These are phyloP conservation scores for Ceratina calcarata DNA, from an alignment of 1,140 invertebrate genomes.

Conservation along the genomic window DNA sequence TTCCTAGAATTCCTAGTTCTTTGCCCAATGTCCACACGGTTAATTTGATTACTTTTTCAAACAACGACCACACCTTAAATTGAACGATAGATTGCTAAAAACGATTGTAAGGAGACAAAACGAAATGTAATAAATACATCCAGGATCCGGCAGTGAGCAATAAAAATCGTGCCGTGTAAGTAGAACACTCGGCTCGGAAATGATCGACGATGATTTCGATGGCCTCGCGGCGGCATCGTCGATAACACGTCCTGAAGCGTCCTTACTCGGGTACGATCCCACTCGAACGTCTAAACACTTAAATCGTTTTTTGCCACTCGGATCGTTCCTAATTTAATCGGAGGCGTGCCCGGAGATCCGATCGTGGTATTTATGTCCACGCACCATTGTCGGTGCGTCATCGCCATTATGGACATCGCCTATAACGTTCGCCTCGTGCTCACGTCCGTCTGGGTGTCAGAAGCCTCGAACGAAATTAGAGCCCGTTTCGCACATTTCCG, in stretches of 20 bases:
- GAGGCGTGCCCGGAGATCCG: conserved; percentile 61
- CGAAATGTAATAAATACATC: neutral
- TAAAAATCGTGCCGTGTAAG: neutral
- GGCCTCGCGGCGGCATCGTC: neutral
- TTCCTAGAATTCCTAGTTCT: neutral
- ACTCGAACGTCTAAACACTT: conserved; percentile 56
- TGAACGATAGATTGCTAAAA: neutral
- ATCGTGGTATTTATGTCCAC: conserved; percentile 66
- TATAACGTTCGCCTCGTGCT: conserved; percentile 49
- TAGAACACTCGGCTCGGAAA: neutral
- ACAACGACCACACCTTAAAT: neutral
- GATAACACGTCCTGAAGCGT: conserved; percentile 22
- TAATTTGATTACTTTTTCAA: neutral
- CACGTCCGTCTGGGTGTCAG: conserved; percentile 54
- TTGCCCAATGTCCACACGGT: neutral
- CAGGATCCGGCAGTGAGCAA: too few species aligned
- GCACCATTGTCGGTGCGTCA: conserved; percentile 62
- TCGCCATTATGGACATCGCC: conserved; percentile 57
- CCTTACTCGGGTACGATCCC: conserved; percentile 29
- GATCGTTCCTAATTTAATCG: conserved; percentile 64
- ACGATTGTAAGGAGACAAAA: neutral
- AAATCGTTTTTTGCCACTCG: conserved; percentile 55
- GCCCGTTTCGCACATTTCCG: conserved; percentile 26
- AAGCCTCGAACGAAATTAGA: conserved; percentile 58
- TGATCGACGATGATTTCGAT: conserved; percentile 22